Percentiles rank a stretch among this genome's conserved stretches.
Conservation (phyloP, 2,113 vertebrate genomes). For the Melanerpes formicivorus region DNA sequence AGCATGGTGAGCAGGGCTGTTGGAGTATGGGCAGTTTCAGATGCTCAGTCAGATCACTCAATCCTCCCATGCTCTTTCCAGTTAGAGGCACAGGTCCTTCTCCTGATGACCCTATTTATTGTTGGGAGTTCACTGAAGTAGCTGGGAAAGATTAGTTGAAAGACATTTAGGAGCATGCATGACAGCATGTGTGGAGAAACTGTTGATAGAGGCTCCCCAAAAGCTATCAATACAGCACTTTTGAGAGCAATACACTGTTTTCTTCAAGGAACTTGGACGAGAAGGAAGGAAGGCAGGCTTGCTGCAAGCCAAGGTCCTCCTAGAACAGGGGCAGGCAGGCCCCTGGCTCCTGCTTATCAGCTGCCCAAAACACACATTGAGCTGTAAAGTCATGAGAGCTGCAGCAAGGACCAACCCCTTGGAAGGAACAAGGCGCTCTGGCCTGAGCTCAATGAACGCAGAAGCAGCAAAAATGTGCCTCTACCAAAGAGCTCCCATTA, state of each 20-base stretch:
- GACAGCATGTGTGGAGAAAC: background rate
- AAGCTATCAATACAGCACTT: background rate
- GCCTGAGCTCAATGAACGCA: background rate
- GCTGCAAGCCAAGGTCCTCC: constrained; percentile 28
- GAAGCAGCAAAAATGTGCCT: background rate
- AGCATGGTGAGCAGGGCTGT: background rate
- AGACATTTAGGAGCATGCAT: background rate
- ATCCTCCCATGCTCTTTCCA: background rate
- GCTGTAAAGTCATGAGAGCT: constrained; percentile 17
- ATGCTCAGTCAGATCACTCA: background rate
- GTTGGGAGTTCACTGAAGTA: background rate
- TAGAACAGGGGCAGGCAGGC: constrained; percentile 38
- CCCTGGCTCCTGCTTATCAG: constrained; percentile 58
- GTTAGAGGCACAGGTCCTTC: background rate
- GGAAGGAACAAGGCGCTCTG: background rate
- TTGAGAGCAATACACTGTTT: background rate
- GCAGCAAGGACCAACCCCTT: background rate
- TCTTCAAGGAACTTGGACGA: background rate
- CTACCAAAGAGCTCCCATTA: background rate
- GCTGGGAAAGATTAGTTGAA: background rate
- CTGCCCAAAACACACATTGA: constrained; percentile 44
- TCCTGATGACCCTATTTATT: background rate
- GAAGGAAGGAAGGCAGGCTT: background rate
- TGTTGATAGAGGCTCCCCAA: background rate
- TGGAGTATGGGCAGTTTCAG: background rate